Evolutionary conservation across 2,113 vertebrate genomes (phyloP).

Genomic region (Pygoscelis adeliae): DNA sequence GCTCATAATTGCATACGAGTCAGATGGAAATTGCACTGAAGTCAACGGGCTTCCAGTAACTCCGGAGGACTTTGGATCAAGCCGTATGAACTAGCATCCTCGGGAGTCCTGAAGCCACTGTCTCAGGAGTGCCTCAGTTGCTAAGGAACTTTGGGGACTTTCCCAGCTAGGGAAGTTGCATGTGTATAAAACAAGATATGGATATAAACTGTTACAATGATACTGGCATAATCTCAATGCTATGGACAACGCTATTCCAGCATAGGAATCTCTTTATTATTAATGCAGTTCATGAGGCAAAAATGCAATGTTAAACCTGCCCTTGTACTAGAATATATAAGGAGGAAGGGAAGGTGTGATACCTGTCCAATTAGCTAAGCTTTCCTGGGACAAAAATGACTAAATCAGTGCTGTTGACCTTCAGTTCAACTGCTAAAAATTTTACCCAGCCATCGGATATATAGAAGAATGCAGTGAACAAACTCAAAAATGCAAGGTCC

Average conservation of each 20-base stretch:
- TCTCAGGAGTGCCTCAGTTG: background rate
- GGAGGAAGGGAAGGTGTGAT: background rate
- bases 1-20: background rate
- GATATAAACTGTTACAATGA: background rate
- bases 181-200: background rate
- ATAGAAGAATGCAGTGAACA: background rate
- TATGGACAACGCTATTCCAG: background rate
- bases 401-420: background rate
- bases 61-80: background rate
- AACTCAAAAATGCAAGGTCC: background rate
- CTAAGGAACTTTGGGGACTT: background rate
- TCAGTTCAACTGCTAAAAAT: background rate
- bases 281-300: background rate
- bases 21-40: background rate
- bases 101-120: background rate
- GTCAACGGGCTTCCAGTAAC: background rate
- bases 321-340: background rate
- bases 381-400: background rate
- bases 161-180: background rate
- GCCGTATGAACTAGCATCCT: accelerated
- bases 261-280: background rate
- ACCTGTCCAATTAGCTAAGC: background rate
- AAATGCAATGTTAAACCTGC: background rate
- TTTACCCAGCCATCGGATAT: background rate
- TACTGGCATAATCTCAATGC: background rate